A percentile compares a stretch with the other conserved stretches of the same genome.
phyloP scores from a whole-genome alignment of 2,797 vertebrate species.

The Paguma larvata region DNA sequence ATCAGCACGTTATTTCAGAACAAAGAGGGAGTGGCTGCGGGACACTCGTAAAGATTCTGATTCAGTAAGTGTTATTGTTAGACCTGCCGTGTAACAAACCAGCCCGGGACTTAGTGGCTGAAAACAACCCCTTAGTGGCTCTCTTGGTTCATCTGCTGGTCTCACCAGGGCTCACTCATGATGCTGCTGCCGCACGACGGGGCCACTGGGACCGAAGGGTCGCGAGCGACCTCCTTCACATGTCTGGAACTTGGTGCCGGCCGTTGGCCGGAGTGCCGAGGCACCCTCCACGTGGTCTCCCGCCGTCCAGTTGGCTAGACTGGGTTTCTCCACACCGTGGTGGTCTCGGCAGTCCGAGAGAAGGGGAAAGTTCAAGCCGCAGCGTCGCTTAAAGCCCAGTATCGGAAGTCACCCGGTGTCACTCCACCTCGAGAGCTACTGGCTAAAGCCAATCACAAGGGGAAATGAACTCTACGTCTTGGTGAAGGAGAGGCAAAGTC shows the following conservation, averaged over 20 bases:
- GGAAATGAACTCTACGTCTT: not conserved
- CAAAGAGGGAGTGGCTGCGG: not conserved
- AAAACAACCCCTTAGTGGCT: not conserved
- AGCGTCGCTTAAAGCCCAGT: not conserved
- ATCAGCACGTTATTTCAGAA: not conserved
- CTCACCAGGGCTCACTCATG: not conserved
- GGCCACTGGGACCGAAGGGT: not conserved
- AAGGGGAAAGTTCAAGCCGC: not conserved
- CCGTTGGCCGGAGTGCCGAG: not conserved
- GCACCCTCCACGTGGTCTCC: not conserved
- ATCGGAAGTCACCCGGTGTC: not conserved
- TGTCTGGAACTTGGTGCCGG: not conserved
- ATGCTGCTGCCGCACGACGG: not conserved
- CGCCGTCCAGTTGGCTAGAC: not conserved
- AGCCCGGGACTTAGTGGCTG: not conserved
- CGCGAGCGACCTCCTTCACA: not conserved
- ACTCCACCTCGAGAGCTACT: not conserved
- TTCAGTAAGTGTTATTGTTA: not conserved
- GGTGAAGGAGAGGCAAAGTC: not conserved
- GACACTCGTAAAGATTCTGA: not conserved
- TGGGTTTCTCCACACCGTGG: not conserved
- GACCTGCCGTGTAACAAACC: not conserved
- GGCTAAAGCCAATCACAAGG: slow-evolving; percentile 1
- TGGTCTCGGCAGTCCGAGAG: not conserved
- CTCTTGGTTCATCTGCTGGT: not conserved